A percentile compares a stretch with the other conserved stretches of the same genome.
phyloP scores from a whole-genome alignment of 2,888 invertebrate species.

The Endomychus coccineus region DNA sequence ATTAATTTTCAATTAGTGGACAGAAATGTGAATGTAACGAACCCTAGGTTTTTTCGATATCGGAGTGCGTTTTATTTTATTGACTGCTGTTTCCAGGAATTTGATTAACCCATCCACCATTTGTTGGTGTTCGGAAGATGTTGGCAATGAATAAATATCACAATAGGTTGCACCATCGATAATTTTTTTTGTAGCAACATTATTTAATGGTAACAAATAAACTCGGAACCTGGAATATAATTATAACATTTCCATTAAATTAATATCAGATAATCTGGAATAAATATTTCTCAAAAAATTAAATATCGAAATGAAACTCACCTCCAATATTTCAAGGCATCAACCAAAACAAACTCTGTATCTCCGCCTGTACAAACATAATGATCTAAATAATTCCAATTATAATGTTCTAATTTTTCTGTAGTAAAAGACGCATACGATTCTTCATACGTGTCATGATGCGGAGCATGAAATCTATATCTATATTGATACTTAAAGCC shows the following conservation, averaged over 20 bases:
- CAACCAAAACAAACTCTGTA: conserved; percentile 79
- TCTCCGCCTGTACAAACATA: conserved; percentile 94
- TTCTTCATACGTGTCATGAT: conserved; percentile 87
- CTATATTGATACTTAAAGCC: conserved; percentile 87
- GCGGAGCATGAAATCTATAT: conserved; percentile 87
- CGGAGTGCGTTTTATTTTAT: conserved; percentile 75
- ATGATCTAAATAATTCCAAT: conserved; percentile 95
- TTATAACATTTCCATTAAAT: too few relatives aligned
- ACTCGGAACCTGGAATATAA: conserved; percentile 71
- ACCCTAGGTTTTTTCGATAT: conserved; percentile 68
- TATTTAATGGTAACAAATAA: conserved; percentile 75
- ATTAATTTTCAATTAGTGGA: background rate
- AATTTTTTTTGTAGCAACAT: conserved; percentile 70
- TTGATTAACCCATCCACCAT: conserved; percentile 67
- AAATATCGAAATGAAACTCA: conserved; percentile 17
- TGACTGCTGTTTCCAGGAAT: conserved; percentile 79
- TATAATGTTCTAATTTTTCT: conserved; percentile 53
- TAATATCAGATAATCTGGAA: too few relatives aligned
- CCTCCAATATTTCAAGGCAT: conserved; percentile 57
- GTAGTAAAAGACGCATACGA: conserved; percentile 92
- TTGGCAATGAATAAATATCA: conserved; percentile 72
- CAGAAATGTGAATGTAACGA: conserved; percentile 42
- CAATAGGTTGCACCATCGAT: conserved; percentile 68
- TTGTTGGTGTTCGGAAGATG: conserved; percentile 54
- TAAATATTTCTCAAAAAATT: conserved; percentile 9